These are phyloP conservation scores for Bradysia coprophila DNA, from an alignment of 1,140 invertebrate species.

Conservation along the genomic window DNA sequence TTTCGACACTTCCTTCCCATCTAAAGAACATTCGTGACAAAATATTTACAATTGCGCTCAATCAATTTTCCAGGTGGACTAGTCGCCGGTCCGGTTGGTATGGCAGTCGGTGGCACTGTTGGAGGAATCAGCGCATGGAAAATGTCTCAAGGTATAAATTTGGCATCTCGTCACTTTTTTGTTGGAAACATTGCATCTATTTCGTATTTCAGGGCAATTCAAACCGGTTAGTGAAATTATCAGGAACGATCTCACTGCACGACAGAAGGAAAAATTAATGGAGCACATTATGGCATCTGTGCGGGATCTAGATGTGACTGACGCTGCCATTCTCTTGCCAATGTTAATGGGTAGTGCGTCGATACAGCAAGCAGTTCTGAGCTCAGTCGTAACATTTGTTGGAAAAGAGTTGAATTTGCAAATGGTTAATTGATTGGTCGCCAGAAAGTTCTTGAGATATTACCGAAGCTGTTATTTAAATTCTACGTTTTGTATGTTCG, in stretches of 20 bases:
- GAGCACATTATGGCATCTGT: conserved; percentile 14
- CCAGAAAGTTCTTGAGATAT: too few relatives aligned
- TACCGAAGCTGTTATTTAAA: too few relatives aligned
- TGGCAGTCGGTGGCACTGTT: conserved; percentile 17
- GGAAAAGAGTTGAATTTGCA: conserved; percentile 17
- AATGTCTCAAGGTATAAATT: conserved; percentile 4
- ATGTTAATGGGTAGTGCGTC: conserved; percentile 12
- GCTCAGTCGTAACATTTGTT: conserved; percentile 13
- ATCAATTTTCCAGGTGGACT: neutral
- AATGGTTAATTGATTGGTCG: conserved; percentile 12
- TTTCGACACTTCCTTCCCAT: too few relatives aligned
- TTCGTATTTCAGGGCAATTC: conserved; percentile 11
- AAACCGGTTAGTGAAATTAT: conserved; percentile 16
- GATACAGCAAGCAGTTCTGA: conserved; percentile 16
- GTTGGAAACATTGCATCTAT: neutral
- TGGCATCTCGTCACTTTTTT: neutral
- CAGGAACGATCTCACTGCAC: conserved; percentile 15
- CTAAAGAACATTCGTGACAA: neutral
- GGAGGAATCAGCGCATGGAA: conserved; percentile 18
- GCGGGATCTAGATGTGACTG: conserved; percentile 12
- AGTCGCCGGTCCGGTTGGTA: conserved; percentile 6
- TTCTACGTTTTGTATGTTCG: too few relatives aligned
- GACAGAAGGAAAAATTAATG: conserved; percentile 14
- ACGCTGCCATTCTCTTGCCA: conserved; percentile 15
- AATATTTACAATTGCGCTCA: neutral